phyloP scores from a whole-genome alignment of 1,140 invertebrate species.

The Psix sp. region DNA sequence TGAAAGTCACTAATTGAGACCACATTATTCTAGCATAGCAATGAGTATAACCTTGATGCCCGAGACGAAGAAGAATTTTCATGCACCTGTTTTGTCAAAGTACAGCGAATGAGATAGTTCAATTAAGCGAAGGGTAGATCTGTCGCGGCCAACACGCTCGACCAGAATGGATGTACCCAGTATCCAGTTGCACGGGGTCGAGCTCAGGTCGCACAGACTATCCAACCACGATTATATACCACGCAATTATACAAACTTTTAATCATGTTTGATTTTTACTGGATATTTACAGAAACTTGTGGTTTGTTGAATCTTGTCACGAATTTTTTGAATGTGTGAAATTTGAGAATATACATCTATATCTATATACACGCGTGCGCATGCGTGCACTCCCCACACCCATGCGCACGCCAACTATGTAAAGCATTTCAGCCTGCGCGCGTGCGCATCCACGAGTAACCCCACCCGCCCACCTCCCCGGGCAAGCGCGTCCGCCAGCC shows the following conservation, averaged over 20 bases:
- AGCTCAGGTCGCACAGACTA: constrained; percentile 49
- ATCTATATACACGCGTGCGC: constrained; percentile 50
- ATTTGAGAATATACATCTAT: constrained; percentile 54
- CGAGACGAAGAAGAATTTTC: constrained; percentile 9
- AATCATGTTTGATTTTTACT: constrained; percentile 77
- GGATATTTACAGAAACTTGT: constrained; percentile 77
- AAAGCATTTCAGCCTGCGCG: too few relatives aligned
- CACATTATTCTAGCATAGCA: constrained; percentile 3
- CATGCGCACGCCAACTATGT: constrained; percentile 24
- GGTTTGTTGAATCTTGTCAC: constrained; percentile 78
- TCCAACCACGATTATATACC: constrained; percentile 66
- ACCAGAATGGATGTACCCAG: constrained; percentile 3
- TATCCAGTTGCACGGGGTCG: constrained; percentile 2
- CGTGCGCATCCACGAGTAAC: too few relatives aligned
- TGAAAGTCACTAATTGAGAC: constrained; percentile 42
- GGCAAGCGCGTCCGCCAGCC: too few relatives aligned
- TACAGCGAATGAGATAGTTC: constrained; percentile 64
- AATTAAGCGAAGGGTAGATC: constrained; percentile 60
- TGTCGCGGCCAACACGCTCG: constrained; percentile 56
- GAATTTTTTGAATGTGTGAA: constrained; percentile 76
- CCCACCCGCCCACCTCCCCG: too few relatives aligned
- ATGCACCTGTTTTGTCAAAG: constrained; percentile 60
- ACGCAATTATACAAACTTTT: constrained; percentile 73
- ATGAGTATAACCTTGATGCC: too few relatives aligned
- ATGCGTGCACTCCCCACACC: background rate